These are phyloP conservation scores for Tachina fera DNA, from an alignment of 2,888 invertebrate species.

Conservation along the genomic window DNA sequence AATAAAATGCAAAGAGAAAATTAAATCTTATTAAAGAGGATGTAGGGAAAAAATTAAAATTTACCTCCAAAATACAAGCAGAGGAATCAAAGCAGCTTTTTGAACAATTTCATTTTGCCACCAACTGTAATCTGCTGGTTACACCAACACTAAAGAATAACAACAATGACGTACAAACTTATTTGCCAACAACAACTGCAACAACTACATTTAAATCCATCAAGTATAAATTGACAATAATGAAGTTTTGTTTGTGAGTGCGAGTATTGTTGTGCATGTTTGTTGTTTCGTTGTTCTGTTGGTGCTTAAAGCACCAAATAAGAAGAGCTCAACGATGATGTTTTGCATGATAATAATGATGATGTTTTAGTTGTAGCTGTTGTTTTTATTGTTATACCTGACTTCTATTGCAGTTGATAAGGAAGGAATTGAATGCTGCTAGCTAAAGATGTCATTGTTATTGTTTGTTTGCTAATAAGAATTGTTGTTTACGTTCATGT, in stretches of 20 bases:
- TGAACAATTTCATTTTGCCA: slow-evolving; percentile 20
- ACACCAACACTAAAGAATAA: background rate
- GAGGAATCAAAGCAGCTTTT: slow-evolving; percentile 15
- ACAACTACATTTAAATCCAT: slow-evolving; percentile 9
- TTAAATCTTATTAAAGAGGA: background rate
- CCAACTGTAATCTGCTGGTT: slow-evolving; percentile 20
- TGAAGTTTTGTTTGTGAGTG: background rate
- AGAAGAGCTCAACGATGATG: background rate
- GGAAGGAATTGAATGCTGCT: slow-evolving; percentile 52
- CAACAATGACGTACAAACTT: background rate
- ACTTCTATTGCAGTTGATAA: slow-evolving; percentile 9
- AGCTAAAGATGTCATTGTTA: slow-evolving; percentile 61
- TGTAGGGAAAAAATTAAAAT: background rate
- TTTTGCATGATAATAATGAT: slow-evolving; percentile 8
- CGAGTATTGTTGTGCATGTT: background rate
- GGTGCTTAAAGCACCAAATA: slow-evolving; percentile 18
- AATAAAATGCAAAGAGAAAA: background rate
- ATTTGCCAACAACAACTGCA: background rate
- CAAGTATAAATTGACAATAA: slow-evolving; percentile 28
- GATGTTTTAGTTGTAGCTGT: background rate
- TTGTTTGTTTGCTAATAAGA: slow-evolving; percentile 50
- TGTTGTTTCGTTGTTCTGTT: background rate
- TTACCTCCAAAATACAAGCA: background rate
- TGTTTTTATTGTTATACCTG: slow-evolving; percentile 39
- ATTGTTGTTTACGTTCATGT: slow-evolving; percentile 37